Evolutionary conservation across 2,113 vertebrate genomes (phyloP), one percentile per base, ranked within the genome.

Genomic region (Redunca redunca): DNA sequence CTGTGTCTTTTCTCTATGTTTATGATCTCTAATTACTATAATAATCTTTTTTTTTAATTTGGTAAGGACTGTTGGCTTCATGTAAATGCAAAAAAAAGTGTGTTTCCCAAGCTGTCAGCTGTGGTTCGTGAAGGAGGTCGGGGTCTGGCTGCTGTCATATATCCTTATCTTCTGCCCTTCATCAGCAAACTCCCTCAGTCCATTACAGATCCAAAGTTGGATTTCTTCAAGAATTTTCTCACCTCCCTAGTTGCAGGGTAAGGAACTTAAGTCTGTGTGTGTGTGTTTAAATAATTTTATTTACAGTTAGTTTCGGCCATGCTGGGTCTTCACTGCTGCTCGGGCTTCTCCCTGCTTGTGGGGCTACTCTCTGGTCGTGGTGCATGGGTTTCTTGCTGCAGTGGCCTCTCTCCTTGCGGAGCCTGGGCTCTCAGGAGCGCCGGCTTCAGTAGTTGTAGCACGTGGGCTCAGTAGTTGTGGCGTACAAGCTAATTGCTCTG

Each of bases 21-120:
- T 89, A 46, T 84, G 5, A 67, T 93, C 43, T 81, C 15, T 96
- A 48, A 94, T 87, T 81, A 40, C 50, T 90, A 2, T 48, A 95
- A 17, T 57, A 33, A 82, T 92, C 3, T 97, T 96, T 92, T 97
- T 95, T 93, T 98, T 53, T 14, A 58, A 13, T 94, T 97, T 96
- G 60, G 81, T 26, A 97, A 99, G 99, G 99, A 99, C 94, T 99
- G 99, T 97, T 99, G 99, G 99, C 99, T 97, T 90, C 99, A 99
- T 43, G 99, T 99, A 14, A 99, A 99, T 98, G 99, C 99, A 53
- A 99, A 96, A 95, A 99, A 99, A 94, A 99, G 99, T 58, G 99
- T 99, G 94, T 98, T 99, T 57, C 99, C 99, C 10, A 99, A 99
- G 98, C 98, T 99, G 1, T 99, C 99, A 99, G 71, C 97, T 57